A percentile compares a stretch with the other conserved stretches of the same genome.
Evolutionary conservation across 2,888 invertebrate genomes (phyloP).

Genomic region (Chrysolina oricalcia): DNA sequence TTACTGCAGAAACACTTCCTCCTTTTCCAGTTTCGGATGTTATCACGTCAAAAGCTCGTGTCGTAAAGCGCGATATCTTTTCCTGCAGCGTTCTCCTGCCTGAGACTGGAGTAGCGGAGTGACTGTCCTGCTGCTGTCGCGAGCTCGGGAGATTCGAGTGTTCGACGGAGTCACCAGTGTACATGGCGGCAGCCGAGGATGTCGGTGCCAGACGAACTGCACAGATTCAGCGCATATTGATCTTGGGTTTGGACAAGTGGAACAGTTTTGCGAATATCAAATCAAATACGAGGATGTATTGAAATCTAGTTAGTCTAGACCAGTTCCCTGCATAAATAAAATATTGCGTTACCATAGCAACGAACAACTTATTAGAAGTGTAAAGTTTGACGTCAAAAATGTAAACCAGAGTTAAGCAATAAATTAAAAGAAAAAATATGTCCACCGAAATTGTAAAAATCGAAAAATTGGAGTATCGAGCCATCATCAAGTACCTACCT

Average conservation of each 20-base stretch:
- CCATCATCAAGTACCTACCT: no score
- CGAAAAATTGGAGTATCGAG: no score
- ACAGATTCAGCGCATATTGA: slow-evolving; percentile 19
- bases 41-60: slow-evolving; percentile 7
- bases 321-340: no score
- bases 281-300: no score
- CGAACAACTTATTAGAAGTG: no score
- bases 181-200: slow-evolving; percentile 36
- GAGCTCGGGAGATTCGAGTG: slow-evolving; percentile 44
- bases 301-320: no score
- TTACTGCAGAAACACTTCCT: background rate
- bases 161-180: slow-evolving; percentile 37
- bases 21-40: background rate
- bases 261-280: no score
- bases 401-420: no score
- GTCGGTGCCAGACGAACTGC: slow-evolving; percentile 30
- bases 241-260: background rate
- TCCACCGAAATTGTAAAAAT: no score
- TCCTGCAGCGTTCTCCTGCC: slow-evolving; percentile 32
- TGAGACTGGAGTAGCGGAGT: slow-evolving; percentile 21
- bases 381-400: no score
- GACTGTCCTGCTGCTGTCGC: slow-evolving; percentile 45
- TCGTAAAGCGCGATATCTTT: slow-evolving; percentile 18
- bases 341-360: no score
- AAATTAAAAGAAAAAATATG: no score